phyloP scores from a whole-genome alignment of 2,888 invertebrate species.

The Trisateles emortualis region DNA sequence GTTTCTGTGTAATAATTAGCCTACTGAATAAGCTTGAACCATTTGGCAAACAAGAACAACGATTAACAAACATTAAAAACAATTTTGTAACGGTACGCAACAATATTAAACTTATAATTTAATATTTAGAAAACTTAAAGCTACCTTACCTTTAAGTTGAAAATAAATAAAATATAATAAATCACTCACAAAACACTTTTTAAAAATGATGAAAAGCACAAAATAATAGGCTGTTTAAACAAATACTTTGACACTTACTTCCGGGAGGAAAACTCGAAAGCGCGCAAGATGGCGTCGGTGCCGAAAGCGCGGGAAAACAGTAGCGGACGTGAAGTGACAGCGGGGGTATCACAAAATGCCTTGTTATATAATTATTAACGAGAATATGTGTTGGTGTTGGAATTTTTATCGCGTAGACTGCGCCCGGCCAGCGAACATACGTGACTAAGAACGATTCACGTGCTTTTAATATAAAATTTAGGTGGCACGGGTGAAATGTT shows the following conservation, averaged over 20 bases:
- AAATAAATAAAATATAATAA: slow-evolving; percentile 18
- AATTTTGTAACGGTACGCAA: slow-evolving; percentile 22
- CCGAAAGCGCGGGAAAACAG: slow-evolving; percentile 68
- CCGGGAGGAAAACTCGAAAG: slow-evolving; percentile 56
- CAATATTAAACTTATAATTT: slow-evolving; percentile 5
- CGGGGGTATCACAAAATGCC: slow-evolving; percentile 42
- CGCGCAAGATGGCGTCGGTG: slow-evolving; percentile 63
- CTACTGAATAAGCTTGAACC: slow-evolving; percentile 51
- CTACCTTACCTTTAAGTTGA: slow-evolving; percentile 39
- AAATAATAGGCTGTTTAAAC: slow-evolving; percentile 49
- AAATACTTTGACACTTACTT: slow-evolving; percentile 71
- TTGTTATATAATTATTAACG: slow-evolving; percentile 53
- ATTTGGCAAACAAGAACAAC: slow-evolving; percentile 53
- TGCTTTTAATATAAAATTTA: slow-evolving; percentile 79
- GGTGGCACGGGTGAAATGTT: slow-evolving; percentile 70
- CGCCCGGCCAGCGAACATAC: slow-evolving; percentile 73
- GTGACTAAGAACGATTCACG: slow-evolving; percentile 77
- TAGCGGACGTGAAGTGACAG: slow-evolving; percentile 47
- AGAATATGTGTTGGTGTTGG: slow-evolving; percentile 60
- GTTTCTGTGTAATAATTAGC: slow-evolving; percentile 71
- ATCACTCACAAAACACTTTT: slow-evolving; percentile 54
- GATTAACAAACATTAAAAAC: slow-evolving; percentile 22
- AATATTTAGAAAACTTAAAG: slow-evolving; percentile 16
- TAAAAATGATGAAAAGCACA: slow-evolving; percentile 44
- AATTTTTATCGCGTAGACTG: slow-evolving; percentile 73